phyloP scores from a whole-genome alignment of 1,140 invertebrate species.

The Orchestia grillus region DNA sequence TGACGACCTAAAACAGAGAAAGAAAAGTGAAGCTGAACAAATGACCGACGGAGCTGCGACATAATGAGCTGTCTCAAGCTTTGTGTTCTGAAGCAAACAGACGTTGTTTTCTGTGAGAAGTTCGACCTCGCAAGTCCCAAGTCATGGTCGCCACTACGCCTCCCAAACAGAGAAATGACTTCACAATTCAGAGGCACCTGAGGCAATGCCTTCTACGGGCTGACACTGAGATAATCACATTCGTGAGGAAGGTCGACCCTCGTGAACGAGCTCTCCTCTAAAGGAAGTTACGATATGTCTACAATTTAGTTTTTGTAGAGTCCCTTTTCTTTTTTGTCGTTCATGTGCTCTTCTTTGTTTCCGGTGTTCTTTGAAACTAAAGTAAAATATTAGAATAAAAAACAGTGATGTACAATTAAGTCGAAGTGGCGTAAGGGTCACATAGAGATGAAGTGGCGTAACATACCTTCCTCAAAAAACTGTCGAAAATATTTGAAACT shows the following conservation, averaged over 20 bases:
- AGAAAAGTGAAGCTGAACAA: constrained; percentile 3
- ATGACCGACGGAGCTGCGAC: constrained; percentile 15
- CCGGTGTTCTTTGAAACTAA: neutral
- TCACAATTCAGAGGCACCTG: neutral
- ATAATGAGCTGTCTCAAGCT: constrained; percentile 28
- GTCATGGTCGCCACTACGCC: constrained; percentile 19
- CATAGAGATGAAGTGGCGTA: neutral
- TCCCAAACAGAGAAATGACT: constrained; percentile 22
- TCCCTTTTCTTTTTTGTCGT: neutral
- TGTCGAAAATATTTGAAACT: no score
- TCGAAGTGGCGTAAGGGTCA: neutral
- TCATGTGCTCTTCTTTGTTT: neutral
- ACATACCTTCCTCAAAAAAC: neutral
- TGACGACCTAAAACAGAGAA: neutral
- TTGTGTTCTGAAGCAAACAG: constrained; percentile 34
- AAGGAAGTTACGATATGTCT: neutral
- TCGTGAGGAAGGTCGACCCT: neutral
- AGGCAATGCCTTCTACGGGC: neutral
- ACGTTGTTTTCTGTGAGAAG: constrained; percentile 7
- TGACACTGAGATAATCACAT: neutral
- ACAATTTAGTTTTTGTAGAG: neutral
- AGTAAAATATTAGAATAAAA: neutral
- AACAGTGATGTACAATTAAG: neutral
- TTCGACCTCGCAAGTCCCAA: neutral
- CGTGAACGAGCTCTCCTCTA: neutral